Evolutionary conservation across 2,888 invertebrate genomes (phyloP).

Genomic region (Pecten maximus): DNA sequence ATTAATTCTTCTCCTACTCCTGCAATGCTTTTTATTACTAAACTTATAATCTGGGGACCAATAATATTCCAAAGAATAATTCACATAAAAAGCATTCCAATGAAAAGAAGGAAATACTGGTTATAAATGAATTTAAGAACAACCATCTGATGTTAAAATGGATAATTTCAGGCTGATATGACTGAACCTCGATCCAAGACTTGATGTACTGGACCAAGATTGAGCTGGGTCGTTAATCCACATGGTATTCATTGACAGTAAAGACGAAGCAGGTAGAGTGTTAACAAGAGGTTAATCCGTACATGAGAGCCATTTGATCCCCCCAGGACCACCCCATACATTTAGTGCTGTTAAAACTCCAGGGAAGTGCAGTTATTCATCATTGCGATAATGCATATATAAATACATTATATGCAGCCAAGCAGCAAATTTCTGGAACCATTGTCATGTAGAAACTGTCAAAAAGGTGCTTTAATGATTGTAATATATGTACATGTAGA

Average conservation of each 20-base stretch:
- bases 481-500: no score
- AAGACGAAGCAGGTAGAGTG: background rate
- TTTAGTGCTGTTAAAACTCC: background rate
- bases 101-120: background rate
- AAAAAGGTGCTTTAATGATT: background rate
- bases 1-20: background rate
- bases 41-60: background rate
- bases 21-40: background rate
- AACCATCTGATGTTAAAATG: background rate
- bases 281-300: background rate
- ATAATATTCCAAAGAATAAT: background rate
- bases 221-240: background rate
- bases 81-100: background rate
- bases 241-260: background rate
- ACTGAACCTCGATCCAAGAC: background rate
- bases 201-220: background rate
- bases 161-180: background rate
- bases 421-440: background rate
- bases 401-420: background rate
- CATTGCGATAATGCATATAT: background rate
- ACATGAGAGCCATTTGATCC: background rate
- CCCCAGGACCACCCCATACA: background rate
- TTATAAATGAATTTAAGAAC: background rate
- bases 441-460: background rate
- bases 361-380: background rate